Evolutionary conservation across 2,888 invertebrate genomes (phyloP).

Genomic region (Zhuqinia jingwanae): DNA sequence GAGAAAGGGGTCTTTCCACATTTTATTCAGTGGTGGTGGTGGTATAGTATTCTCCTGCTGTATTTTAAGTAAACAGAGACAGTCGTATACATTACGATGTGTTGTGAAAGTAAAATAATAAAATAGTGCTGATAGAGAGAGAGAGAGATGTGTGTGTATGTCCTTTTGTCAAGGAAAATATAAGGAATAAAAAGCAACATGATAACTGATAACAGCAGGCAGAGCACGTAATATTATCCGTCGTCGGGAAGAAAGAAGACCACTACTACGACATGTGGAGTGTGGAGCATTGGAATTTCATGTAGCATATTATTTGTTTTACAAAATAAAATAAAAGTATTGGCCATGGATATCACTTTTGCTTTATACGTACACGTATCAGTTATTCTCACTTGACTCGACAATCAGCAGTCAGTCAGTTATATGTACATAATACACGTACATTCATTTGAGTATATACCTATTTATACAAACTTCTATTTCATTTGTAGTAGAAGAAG

Average conservation of each 20-base stretch:
- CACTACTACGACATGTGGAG: constrained; percentile 26
- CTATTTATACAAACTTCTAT: too few species aligned
- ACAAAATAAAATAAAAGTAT: background rate
- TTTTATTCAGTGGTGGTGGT: background rate
- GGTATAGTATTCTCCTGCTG: constrained; percentile 13
- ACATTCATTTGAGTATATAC: too few species aligned
- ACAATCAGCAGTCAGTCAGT: background rate
- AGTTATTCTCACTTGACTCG: too few species aligned
- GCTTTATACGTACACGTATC: too few species aligned
- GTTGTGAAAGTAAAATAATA: background rate
- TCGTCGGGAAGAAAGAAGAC: background rate
- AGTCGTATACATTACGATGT: background rate
- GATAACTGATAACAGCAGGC: background rate
- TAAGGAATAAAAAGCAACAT: background rate
- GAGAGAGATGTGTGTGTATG: background rate
- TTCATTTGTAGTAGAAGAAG: too few species aligned
- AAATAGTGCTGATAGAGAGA: too few species aligned
- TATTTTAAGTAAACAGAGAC: constrained; percentile 8
- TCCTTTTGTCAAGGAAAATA: background rate
- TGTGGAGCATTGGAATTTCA: constrained; percentile 47
- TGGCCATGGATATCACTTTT: too few species aligned
- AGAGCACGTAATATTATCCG: constrained; percentile 43
- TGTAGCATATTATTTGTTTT: constrained; percentile 40
- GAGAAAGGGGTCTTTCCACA: background rate
- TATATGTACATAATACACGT: too few species aligned